Base-by-base conservation (phyloP, 2,797 vertebrate genomes). In the Nannoperca australis region DNA sequence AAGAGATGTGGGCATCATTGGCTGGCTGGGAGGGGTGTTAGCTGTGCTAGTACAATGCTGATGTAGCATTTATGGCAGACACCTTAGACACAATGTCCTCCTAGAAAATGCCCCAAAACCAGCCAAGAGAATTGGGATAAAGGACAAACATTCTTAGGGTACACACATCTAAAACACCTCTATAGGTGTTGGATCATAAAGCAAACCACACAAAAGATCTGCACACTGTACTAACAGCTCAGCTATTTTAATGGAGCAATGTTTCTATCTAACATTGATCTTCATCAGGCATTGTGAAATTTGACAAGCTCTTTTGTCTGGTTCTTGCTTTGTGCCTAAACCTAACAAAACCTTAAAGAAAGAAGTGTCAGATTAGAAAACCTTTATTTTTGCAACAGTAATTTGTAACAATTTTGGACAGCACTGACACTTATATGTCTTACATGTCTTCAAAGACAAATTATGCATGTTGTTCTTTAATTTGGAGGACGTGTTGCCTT, bases 81-180 rank as follows among this genome's bases (percentile, higher is more conserved):
- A 54, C 20, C 4, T 22, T 72, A 12, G 18, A 58, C 50, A 66
- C 34, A 59, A 24, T 53, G 24, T 68, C 69, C 4, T 56, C 40
- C 2, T 44, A 38, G 54, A 3, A 63, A 80, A 76, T 60, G 20
- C 18, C 3, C 40, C 27, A 69, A 75, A 70, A 75, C 40, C 17
- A 3, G 68, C 58, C 61, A 36, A 47, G 32, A 20, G 44, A 70
- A 70, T 76, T 32, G 34, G 60, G 59, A 50, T n/a, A 42, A 75
- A 58, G 32, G 30, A 59, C 10, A 11, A 38, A 11, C 36, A 38
- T 9, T 9, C 9, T 38, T 38, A 38, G 9, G 36, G 36, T 38
- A 11, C 3, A 7, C 34, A 36, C 36, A 36, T 8, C 36, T 8
- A 36, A 36, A 36, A 8, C 2, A 8, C 24, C 24, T 27, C 8